These are phyloP conservation scores for Halyomorpha halys DNA, from an alignment of 1,140 invertebrate species.

Conservation along the genomic window DNA sequence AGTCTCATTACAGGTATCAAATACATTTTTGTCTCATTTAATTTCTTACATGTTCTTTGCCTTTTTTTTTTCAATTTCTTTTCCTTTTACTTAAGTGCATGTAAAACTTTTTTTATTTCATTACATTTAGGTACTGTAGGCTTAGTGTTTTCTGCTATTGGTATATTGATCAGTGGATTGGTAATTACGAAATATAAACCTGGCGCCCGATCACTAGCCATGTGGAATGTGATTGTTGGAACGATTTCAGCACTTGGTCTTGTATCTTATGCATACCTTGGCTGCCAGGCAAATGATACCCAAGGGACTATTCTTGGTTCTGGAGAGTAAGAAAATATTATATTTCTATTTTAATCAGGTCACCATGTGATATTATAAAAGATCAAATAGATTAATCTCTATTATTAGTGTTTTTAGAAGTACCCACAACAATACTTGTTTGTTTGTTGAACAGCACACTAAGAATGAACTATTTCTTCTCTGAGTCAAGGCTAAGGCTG, in stretches of 20 bases:
- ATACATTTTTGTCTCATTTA: too few species aligned
- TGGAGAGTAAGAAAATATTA: conserved; percentile 17
- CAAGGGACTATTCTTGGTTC: conserved; percentile 11
- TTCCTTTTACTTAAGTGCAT: neutral
- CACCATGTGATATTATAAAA: too few species aligned
- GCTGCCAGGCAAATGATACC: conserved; percentile 41
- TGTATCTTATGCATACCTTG: conserved; percentile 46
- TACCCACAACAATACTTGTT: too few species aligned
- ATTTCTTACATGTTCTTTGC: too few species aligned
- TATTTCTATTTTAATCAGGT: too few species aligned
- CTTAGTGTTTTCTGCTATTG: conserved; percentile 48
- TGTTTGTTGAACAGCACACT: too few species aligned
- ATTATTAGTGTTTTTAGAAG: too few species aligned
- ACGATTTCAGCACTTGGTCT: conserved; percentile 41
- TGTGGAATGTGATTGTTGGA: conserved; percentile 46
- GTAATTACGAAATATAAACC: conserved; percentile 49
- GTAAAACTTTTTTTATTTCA: neutral
- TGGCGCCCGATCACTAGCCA: conserved; percentile 40
- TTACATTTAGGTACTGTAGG: conserved; percentile 39
- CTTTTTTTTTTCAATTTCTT: neutral
- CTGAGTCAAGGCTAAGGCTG: too few species aligned
- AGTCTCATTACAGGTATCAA: conserved; percentile 34
- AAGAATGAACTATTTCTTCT: too few species aligned
- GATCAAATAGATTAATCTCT: too few species aligned
- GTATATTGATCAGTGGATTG: conserved; percentile 48